These are phyloP conservation scores for Andrena fulva DNA, from an alignment of 2,888 invertebrate species.

Conservation along the genomic window DNA sequence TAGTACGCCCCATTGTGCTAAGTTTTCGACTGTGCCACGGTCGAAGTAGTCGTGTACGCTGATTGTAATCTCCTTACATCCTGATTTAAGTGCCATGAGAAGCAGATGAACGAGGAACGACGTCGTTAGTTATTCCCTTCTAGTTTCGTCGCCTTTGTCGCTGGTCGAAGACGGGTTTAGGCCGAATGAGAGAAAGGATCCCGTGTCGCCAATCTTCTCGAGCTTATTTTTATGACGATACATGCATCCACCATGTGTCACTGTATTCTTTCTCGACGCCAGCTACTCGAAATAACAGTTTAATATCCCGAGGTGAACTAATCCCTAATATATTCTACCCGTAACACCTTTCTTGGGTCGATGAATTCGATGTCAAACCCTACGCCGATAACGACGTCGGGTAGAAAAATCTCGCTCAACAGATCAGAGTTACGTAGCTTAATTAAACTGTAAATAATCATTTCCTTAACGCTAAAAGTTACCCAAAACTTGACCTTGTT, in stretches of 20 bases:
- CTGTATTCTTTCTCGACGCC: constrained; percentile 25
- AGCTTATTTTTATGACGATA: constrained; percentile 48
- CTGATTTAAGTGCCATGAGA: constrained; percentile 69
- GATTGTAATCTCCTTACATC: constrained; percentile 77
- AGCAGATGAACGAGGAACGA: constrained; percentile 48
- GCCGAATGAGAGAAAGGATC: constrained; percentile 32
- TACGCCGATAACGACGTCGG: not conserved
- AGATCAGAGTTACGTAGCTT: too few species aligned
- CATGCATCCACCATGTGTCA: constrained; percentile 39
- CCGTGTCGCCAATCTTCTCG: constrained; percentile 39
- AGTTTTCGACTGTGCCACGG: constrained; percentile 53
- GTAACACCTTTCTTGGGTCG: too few species aligned
- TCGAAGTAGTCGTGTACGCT: constrained; percentile 67
- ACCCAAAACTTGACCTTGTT: too few species aligned
- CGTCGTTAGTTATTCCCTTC: constrained; percentile 65
- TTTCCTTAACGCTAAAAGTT: too few species aligned
- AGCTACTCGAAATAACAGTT: constrained; percentile 16
- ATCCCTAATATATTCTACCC: not conserved
- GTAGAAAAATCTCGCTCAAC: too few species aligned
- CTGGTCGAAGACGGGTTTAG: constrained; percentile 36
- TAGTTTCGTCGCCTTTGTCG: constrained; percentile 63
- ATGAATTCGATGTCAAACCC: not conserved
- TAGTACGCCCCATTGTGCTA: constrained; percentile 66
- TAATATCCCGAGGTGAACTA: constrained; percentile 23
- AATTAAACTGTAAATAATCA: too few species aligned